These are phyloP conservation scores for Enteromius afrohamiltoni DNA, from an alignment of 2,797 vertebrate species.

Conservation along the genomic window DNA sequence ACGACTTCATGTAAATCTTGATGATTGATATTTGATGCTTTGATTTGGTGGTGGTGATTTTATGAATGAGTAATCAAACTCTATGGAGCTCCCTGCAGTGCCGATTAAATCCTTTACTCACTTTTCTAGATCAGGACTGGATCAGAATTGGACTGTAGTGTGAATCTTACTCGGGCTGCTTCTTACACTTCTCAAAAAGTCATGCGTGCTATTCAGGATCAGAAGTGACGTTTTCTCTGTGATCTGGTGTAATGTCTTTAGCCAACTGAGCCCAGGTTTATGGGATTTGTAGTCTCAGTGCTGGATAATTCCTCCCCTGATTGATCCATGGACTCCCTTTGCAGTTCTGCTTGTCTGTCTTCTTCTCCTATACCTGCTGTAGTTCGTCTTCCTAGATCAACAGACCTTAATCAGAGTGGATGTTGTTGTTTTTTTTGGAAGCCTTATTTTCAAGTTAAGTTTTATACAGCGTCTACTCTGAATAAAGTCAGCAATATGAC, in stretches of 20 bases:
- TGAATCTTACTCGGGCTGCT: slow-evolving; percentile 7
- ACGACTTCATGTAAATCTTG: slow-evolving; percentile 43
- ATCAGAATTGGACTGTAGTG: slow-evolving; percentile 9
- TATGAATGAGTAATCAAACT: not conserved
- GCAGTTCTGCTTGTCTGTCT: slow-evolving; percentile 26
- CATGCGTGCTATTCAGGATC: slow-evolving; percentile 43
- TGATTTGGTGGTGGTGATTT: slow-evolving; percentile 26
- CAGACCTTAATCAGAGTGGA: slow-evolving; percentile 13
- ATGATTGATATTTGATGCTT: slow-evolving; percentile 49
- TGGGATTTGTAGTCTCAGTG: slow-evolving; percentile 55
- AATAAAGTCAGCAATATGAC: not conserved
- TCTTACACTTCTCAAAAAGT: not conserved
- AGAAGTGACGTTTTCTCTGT: slow-evolving; percentile 53
- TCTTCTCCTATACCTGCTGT: slow-evolving; percentile 18
- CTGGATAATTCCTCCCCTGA: slow-evolving; percentile 33
- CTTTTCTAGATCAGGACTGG: not conserved
- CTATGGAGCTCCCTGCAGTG: not conserved
- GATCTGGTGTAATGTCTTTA: slow-evolving; percentile 47
- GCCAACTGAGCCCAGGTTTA: slow-evolving; percentile 47
- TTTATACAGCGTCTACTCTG: slow-evolving; percentile 1
- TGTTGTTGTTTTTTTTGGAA: not conserved
- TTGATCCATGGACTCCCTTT: slow-evolving; percentile 44
- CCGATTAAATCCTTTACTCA: not conserved
- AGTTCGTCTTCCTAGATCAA: slow-evolving; percentile 15
- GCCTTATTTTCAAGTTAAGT: not conserved